Evolutionary conservation across 2,888 invertebrate genomes (phyloP), one percentile per base, ranked within the genome.

Genomic region (Lithophane socia): DNA sequence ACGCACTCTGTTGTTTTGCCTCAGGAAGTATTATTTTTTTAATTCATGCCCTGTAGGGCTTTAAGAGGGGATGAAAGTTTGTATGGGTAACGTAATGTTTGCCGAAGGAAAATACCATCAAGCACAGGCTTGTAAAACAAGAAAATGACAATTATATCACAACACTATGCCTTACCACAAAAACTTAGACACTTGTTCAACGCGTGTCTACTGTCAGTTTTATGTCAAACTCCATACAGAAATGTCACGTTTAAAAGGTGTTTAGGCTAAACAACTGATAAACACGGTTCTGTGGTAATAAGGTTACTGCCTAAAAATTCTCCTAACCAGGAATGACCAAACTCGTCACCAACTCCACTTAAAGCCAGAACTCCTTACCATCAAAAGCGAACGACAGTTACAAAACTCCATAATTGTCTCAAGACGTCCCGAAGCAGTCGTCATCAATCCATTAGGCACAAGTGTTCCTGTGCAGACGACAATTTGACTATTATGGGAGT

Each of bases 401-500:
- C 69, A 74, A 69, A 83, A 85, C 63, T 82, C 72, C 79, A 78
- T 86, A 87, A 86, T 77, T 69, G 79, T 86, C 86, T 83, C 21
- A 87, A 86, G 85, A 74, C 64, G 52, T 82, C 52, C 68, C 61
- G 60, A 78, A 52, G 52, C 73, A 79, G 74, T 66, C 60, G 77
- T 75, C 88, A 84, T 86, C 80, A 84, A 80, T 87, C 88, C 88
- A 88, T 88, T 87, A 87, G 52, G 18, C 69, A 37, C 71, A 85
- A 85, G 66, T 70, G 84, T 80, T 79, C 72, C 77, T 63, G 68
- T 74, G 68, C 75, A 79, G 81, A 80, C 77, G 80, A 85, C 81
- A 80, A 87, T 88, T 88, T 88, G 88, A 88, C 85, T 88, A 82
- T 83, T 83, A 85, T 86, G 83, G 78, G 86, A 86, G 75, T 80